Evolutionary conservation across 92 coral and sea anemone genomes (phyloP).

Genomic region (Bergia puertoricense): DNA sequence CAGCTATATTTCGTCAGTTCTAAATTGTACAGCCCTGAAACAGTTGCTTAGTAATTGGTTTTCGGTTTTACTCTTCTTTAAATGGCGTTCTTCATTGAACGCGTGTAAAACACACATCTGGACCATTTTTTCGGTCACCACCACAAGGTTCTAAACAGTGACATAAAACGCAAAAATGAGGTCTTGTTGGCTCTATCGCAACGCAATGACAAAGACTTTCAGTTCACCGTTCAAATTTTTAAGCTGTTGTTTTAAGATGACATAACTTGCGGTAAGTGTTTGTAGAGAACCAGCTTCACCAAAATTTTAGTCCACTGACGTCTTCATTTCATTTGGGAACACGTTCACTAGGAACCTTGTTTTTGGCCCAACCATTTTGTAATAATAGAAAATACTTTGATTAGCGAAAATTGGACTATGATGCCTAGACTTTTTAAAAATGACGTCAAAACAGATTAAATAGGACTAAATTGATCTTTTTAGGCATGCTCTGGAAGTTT

Average conservation of each 20-base stretch:
- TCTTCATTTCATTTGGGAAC: background rate
- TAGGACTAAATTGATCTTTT: no score
- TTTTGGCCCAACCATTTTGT: no score
- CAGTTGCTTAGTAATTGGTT: background rate
- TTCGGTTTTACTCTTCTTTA: background rate
- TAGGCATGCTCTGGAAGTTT: background rate
- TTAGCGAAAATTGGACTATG: conserved; percentile 10
- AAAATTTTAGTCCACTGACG: no score
- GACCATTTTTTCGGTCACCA: background rate
- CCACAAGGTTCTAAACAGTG: background rate
- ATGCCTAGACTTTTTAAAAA: conserved; percentile 19
- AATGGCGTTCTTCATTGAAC: background rate
- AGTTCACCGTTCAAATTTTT: background rate
- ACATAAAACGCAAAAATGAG: background rate
- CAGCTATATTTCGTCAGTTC: background rate
- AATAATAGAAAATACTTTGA: background rate
- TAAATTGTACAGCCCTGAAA: background rate
- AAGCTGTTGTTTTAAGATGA: background rate
- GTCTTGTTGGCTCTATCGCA: no score
- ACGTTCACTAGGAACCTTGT: background rate
- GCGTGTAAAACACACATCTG: background rate
- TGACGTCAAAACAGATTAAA: background rate
- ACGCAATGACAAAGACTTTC: no score
- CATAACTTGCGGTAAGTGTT: background rate
- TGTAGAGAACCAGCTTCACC: background rate